Evolutionary conservation across 2,113 vertebrate species (phyloP).

Genomic region (Corynorhinus townsendii): DNA sequence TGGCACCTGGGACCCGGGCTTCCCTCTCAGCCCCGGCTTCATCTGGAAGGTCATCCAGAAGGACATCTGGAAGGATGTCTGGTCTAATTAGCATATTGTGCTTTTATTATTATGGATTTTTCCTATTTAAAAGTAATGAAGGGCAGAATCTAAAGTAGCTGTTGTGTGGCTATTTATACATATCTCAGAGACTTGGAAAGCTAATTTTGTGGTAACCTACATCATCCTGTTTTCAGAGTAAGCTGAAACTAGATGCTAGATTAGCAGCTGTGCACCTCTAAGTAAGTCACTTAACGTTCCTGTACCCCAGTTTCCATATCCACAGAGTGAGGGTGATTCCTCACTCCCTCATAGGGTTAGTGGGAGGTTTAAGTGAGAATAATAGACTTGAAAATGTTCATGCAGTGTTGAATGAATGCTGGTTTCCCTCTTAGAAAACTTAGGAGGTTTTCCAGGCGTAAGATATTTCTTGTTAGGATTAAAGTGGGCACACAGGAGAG

Average conservation of each 20-base stretch:
- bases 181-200: not conserved
- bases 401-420: not conserved
- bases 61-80: too few relatives aligned
- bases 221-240: not conserved
- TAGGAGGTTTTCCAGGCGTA: not conserved
- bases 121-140: not conserved
- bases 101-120: too few relatives aligned
- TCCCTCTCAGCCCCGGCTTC: too few relatives aligned
- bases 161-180: not conserved
- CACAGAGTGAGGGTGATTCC: not conserved
- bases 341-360: not conserved
- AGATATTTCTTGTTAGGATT: not conserved
- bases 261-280: not conserved
- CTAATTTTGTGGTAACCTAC: not conserved
- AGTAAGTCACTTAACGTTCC: not conserved
- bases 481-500: not conserved
- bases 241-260: not conserved
- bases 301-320: not conserved
- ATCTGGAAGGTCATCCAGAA: too few relatives aligned
- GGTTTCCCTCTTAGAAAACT: not conserved
- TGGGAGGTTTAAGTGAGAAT: not conserved
- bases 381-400: not conserved
- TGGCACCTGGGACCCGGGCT: too few relatives aligned
- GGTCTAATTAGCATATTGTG: too few relatives aligned
- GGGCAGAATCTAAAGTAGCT: not conserved